These are phyloP conservation scores for Harmothoe impar DNA, from an alignment of 2,888 invertebrate species.

Conservation along the genomic window DNA sequence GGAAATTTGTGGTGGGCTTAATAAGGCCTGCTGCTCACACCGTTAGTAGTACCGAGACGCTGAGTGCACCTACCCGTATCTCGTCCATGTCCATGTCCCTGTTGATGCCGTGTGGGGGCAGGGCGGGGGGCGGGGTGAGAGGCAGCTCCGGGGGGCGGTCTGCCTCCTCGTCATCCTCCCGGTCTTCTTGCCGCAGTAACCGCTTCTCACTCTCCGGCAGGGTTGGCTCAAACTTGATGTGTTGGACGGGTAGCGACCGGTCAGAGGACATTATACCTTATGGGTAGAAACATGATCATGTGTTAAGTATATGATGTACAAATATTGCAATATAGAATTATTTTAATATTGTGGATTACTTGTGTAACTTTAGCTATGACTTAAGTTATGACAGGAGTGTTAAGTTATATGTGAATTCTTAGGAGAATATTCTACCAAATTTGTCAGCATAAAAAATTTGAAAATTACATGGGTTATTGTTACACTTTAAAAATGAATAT, in stretches of 20 bases:
- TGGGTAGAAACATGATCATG: conserved; percentile 62
- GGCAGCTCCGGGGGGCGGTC: conserved; percentile 64
- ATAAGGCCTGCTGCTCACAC: too few species aligned
- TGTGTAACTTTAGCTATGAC: too few species aligned
- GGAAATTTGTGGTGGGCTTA: too few species aligned
- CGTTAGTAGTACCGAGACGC: too few species aligned
- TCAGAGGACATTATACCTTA: conserved; percentile 76
- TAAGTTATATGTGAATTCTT: too few species aligned
- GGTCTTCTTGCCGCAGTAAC: background rate
- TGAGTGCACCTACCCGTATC: conserved; percentile 25
- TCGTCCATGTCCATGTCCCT: conserved; percentile 47
- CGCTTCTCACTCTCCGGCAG: background rate
- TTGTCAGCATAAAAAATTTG: too few species aligned
- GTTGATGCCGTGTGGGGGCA: conserved; percentile 63
- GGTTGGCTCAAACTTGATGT: conserved; percentile 74
- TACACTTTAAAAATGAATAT: too few species aligned
- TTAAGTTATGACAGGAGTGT: too few species aligned
- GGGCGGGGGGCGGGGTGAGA: conserved; percentile 66
- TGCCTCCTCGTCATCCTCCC: background rate
- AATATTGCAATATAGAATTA: too few species aligned
- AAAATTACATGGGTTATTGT: too few species aligned
- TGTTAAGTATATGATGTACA: background rate
- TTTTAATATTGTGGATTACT: too few species aligned
- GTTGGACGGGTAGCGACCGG: conserved; percentile 75
- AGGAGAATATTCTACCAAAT: too few species aligned